Evolutionary conservation across 2,113 vertebrate genomes (phyloP).

Genomic region (Crypturellus undulatus): DNA sequence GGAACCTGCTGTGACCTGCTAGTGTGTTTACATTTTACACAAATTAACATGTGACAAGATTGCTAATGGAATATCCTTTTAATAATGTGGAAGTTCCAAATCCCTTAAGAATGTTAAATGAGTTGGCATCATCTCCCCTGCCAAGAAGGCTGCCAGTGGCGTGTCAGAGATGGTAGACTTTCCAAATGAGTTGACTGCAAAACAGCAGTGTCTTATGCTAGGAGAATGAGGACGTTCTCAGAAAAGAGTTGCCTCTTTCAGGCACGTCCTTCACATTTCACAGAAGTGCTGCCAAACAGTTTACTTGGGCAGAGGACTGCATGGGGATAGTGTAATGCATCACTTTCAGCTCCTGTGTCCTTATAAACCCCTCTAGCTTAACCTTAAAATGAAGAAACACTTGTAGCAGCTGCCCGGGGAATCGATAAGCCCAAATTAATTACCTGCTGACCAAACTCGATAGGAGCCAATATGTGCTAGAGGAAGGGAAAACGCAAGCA

Average conservation of each 20-base stretch:
- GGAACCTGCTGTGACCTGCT: constrained; percentile 22
- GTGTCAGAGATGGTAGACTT: not conserved
- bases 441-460: not conserved
- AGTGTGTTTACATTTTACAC: not conserved
- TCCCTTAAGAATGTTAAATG: not conserved
- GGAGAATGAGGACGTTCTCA: not conserved
- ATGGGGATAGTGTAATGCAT: not conserved
- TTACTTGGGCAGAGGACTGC: not conserved
- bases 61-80: constrained; percentile 31
- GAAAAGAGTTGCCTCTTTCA: not conserved
- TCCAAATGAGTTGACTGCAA: not conserved
- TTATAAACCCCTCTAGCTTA: not conserved
- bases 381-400: not conserved
- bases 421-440: constrained; percentile 51
- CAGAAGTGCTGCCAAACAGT: not conserved
- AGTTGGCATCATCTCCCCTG: not conserved
- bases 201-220: not conserved
- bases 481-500: not conserved
- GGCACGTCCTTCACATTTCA: not conserved
- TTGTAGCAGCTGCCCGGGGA: constrained; percentile 8
- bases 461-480: not conserved
- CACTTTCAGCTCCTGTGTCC: not conserved
- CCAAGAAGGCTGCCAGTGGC: not conserved
- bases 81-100: constrained; percentile 30
- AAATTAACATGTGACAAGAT: constrained; percentile 15